Base-by-base conservation (phyloP, 2,113 vertebrate species). In the Phaethornis superciliosus region DNA sequence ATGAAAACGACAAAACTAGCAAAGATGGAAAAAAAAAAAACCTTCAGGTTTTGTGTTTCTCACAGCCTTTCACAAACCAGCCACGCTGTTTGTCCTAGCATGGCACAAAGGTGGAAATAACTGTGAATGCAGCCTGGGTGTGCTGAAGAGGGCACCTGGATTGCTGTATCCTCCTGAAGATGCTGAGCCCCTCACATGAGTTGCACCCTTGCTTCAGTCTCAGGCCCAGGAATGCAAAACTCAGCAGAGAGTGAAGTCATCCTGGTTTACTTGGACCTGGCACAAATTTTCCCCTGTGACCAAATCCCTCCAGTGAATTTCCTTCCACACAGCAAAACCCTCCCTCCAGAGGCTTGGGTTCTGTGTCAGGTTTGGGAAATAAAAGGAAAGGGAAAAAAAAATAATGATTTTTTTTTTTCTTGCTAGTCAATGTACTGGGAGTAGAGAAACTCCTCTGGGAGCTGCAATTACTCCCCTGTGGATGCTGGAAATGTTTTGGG, bases 51-150 rank as follows among this genome's bases (percentile, higher is more conserved):
- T 67, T 81, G 71, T 59, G 47, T 30, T 70, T 92, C 37, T 92
- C 0, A 0, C 59, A 74, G 52, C 20, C 56, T 77, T 75, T 68
- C 37, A 3, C 1, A 33, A 79, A 59, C 21, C 20, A 46, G 33
- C 27, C 12, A 37, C 17, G 58, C 3, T 0, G 0, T 63, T 90
- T 75, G 16, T 32, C 64, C 69, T 51, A 3, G 1, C 3, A 4
- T 1, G 1, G 62, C 60, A 75, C 2, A 8, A 0, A 1, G 9
- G 9, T 3, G 1, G 63, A 32, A 83, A 28, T 49, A 65, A 32
- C 42, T 63, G 60, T 71, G 42, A 71, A 13, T 1, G 1, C 15
- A 59, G 47, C 40, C 35, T 2, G 5, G 33, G 18, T 0, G 0
- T 54, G 70, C 90, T 82, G 49, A 32, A 2, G 44, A 56, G 21